Conservation (phyloP, 92 coral and sea anemone genomes). For the Parazoanthus swiftii region DNA sequence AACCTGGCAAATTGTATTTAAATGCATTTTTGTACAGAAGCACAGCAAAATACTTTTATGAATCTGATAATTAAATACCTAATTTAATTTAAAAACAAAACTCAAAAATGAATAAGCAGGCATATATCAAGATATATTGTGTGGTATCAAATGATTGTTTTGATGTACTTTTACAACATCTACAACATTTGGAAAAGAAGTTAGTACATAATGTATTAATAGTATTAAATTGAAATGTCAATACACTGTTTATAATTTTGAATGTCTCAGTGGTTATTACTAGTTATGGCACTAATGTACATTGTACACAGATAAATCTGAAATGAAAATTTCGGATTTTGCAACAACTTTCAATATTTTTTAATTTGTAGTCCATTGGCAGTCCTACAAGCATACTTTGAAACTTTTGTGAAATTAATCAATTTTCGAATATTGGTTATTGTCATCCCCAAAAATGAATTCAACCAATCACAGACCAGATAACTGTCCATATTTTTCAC, state of each 20-base stretch:
- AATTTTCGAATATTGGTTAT: not conserved
- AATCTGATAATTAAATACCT: not conserved
- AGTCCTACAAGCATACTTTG: not conserved
- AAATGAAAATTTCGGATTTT: not conserved
- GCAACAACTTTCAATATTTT: not conserved
- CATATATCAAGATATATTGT: not conserved
- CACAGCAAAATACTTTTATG: too few relatives aligned
- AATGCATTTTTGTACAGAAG: too few relatives aligned
- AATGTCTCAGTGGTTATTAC: not conserved
- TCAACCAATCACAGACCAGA: too few relatives aligned
- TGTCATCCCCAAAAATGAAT: too few relatives aligned
- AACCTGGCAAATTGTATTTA: too few relatives aligned
- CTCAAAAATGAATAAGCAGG: not conserved
- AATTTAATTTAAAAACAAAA: constrained; percentile 2
- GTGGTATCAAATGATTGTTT: not conserved
- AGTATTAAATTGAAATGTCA: constrained; percentile 8
- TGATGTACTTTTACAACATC: not conserved
- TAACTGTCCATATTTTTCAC: too few relatives aligned
- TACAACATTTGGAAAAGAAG: constrained; percentile 7
- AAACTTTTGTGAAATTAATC: not conserved
- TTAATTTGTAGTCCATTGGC: not conserved
- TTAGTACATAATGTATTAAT: not conserved
- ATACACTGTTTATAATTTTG: not conserved
- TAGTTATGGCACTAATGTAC: not conserved
- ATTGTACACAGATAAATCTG: not conserved